These are phyloP conservation scores for Gymnarchus niloticus DNA, from an alignment of 2,113 vertebrate genomes.

Conservation along the genomic window DNA sequence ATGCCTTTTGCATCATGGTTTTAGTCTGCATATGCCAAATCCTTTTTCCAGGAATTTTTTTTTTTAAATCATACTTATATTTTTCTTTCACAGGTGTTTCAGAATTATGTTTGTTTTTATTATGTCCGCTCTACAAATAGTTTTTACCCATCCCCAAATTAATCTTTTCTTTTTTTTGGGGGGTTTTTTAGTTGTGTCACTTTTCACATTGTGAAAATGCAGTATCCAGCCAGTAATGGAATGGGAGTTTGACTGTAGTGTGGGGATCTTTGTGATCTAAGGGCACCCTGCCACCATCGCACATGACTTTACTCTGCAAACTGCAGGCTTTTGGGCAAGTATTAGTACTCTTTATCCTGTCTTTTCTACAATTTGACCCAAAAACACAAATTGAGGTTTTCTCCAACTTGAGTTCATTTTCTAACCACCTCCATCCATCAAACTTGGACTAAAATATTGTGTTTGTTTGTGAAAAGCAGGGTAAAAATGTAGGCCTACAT, in stretches of 20 bases:
- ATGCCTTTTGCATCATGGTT: not conserved
- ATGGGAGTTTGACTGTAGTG: not conserved
- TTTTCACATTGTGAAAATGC: not conserved
- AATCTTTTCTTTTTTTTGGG: not conserved
- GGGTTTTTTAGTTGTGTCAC: not conserved
- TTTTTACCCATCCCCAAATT: not conserved
- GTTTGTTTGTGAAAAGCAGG: no score
- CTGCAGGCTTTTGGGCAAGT: not conserved
- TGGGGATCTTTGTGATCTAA: not conserved
- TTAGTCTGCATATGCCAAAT: not conserved
- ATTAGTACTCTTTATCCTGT: not conserved
- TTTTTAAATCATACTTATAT: no score
- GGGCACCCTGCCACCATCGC: not conserved
- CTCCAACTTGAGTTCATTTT: not conserved
- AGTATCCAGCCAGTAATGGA: not conserved
- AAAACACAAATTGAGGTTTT: not conserved
- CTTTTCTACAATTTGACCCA: no score
- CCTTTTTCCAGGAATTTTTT: no score
- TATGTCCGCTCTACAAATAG: not conserved
- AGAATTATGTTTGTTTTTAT: not conserved
- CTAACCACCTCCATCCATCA: not conserved
- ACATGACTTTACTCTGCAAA: not conserved
- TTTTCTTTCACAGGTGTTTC: slow-evolving; percentile 1
- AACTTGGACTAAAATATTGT: not conserved
- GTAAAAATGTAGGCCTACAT: no score